phyloP scores from a whole-genome alignment of 1,140 invertebrate species.

The Drosophila neocordata region DNA sequence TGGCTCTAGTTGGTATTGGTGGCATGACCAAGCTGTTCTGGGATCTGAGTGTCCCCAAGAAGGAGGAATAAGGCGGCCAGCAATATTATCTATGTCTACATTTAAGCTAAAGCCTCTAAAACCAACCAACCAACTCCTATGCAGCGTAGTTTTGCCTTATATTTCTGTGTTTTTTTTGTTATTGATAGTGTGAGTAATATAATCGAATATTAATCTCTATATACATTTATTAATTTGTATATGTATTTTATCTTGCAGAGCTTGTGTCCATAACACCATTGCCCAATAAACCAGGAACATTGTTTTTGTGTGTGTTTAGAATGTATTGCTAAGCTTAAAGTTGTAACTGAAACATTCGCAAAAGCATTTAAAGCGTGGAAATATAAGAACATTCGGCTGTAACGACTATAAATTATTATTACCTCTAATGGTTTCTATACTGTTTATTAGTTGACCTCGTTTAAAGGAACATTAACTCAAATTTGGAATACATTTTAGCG shows the following conservation, averaged over 20 bases:
- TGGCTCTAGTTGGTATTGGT: constrained; percentile 82
- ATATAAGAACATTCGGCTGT: constrained; percentile 70
- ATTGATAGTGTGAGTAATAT: constrained; percentile 56
- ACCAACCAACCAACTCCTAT: constrained; percentile 37
- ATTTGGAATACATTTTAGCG: not conserved
- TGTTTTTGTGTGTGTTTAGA: constrained; percentile 53
- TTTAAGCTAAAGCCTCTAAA: constrained; percentile 49
- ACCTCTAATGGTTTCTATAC: not conserved
- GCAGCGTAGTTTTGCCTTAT: constrained; percentile 63
- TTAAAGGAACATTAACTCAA: not conserved
- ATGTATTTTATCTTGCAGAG: constrained; percentile 41
- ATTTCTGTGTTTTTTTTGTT: constrained; percentile 61
- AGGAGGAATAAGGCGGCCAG: constrained; percentile 39
- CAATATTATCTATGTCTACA: constrained; percentile 31
- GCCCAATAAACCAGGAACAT: constrained; percentile 37
- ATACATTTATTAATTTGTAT: not conserved
- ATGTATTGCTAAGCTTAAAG: constrained; percentile 50
- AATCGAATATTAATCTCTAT: not conserved
- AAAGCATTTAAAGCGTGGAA: constrained; percentile 74
- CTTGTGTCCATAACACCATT: constrained; percentile 22
- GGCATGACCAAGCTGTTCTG: constrained; percentile 79
- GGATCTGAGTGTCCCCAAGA: constrained; percentile 75
- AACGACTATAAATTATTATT: constrained; percentile 33
- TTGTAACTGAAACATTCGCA: constrained; percentile 70
- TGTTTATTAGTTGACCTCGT: not conserved